Percentiles rank a stretch among this genome's conserved stretches.
Evolutionary conservation across 2,113 vertebrate species (phyloP).

Genomic region (Cynopterus brachyotis): DNA sequence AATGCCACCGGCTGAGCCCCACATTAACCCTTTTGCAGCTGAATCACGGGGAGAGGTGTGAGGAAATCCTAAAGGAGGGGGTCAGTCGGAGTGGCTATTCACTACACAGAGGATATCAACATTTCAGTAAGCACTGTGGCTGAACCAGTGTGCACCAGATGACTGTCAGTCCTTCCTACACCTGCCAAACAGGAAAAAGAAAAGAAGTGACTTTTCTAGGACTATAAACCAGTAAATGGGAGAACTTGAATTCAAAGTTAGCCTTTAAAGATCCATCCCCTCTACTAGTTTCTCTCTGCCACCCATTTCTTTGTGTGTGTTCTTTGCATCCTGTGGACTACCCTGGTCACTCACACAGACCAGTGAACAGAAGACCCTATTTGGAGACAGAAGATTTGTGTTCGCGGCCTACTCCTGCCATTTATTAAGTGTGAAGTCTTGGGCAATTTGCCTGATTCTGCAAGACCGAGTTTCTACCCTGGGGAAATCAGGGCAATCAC

Average conservation of each 20-base stretch:
- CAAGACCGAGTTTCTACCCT: neutral
- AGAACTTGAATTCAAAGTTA: neutral
- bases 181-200: neutral
- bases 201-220: neutral
- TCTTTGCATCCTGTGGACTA: neutral
- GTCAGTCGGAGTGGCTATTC: neutral
- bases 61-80: neutral
- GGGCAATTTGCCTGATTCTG: neutral
- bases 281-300: neutral
- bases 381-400: neutral
- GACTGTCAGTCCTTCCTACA: neutral
- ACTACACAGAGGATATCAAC: neutral
- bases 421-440: slow-evolving; percentile 22
- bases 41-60: neutral
- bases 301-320: neutral
- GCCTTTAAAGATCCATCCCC: neutral
- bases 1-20: neutral
- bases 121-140: neutral
- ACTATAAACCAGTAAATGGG: neutral
- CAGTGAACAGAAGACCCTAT: neutral
- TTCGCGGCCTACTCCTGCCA: neutral
- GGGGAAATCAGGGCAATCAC: neutral
- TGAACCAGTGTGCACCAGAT: neutral
- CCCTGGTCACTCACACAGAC: neutral
- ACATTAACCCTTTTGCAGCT: neutral